Percentiles rank a stretch among this genome's conserved stretches.
phyloP scores from a whole-genome alignment of 2,113 vertebrate species.

The Struthio camelus region DNA sequence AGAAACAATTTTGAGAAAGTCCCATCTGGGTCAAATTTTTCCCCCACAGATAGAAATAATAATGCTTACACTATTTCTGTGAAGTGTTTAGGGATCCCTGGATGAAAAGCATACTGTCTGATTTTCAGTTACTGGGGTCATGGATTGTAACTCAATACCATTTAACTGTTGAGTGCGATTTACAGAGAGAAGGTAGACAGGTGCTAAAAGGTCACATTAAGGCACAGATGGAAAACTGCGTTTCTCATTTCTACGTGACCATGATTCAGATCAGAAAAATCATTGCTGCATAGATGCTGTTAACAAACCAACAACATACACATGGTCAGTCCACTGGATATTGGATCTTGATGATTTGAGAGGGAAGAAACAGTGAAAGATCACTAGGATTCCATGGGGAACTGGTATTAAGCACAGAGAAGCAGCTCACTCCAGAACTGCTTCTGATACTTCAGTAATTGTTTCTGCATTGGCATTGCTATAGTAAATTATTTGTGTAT shows the following conservation, averaged over 20 bases:
- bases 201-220: not conserved
- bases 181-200: not conserved
- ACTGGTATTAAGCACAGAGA: not conserved
- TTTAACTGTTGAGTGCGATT: not conserved
- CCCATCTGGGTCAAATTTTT: not conserved
- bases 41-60: not conserved
- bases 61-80: not conserved
- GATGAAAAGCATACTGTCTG: not conserved
- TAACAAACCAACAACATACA: not conserved
- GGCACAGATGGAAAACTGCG: not conserved
- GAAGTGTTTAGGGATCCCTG: not conserved
- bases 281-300: not conserved
- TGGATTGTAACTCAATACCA: not conserved
- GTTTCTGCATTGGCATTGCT: not conserved
- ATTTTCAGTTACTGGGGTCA: not conserved
- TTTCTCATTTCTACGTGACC: not conserved
- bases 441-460: not conserved
- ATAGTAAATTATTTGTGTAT: not conserved
- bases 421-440: not conserved
- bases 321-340: constrained; percentile 13
- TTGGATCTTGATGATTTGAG: not conserved
- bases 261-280: not conserved
- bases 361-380: not conserved
- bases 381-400: not conserved
- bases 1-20: not conserved